These are phyloP conservation scores for Lordiphosa fenestrarum DNA, from an alignment of 2,888 invertebrate genomes.

Conservation along the genomic window DNA sequence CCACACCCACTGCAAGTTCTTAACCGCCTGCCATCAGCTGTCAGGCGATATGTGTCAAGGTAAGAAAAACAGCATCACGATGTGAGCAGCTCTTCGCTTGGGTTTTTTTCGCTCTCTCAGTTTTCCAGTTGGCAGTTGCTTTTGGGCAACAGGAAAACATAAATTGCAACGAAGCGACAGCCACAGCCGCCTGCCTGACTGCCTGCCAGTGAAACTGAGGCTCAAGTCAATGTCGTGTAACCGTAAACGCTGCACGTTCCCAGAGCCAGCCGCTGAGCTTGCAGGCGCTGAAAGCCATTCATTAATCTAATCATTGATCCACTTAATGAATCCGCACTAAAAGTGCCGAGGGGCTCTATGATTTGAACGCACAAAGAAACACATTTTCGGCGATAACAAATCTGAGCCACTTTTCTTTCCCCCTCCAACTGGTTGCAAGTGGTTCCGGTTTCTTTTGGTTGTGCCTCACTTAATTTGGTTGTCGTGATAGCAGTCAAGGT, in stretches of 20 bases:
- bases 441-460: slow-evolving; percentile 40
- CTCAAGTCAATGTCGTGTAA: slow-evolving; percentile 26
- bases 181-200: slow-evolving; percentile 35
- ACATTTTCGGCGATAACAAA: slow-evolving; percentile 50
- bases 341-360: slow-evolving; percentile 59
- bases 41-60: slow-evolving; percentile 68
- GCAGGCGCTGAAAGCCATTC: slow-evolving; percentile 65
- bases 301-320: slow-evolving; percentile 73
- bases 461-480: slow-evolving; percentile 39
- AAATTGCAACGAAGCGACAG: slow-evolving; percentile 67
- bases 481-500: slow-evolving; percentile 31
- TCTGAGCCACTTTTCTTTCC: slow-evolving; percentile 67
- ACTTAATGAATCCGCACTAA: slow-evolving; percentile 58
- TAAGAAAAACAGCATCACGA: slow-evolving; percentile 26
- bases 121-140: slow-evolving; percentile 7
- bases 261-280: too few relatives aligned
- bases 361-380: slow-evolving; percentile 36
- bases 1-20: neutral
- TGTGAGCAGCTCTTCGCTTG: slow-evolving; percentile 20
- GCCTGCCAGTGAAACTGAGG: slow-evolving; percentile 11
- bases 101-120: slow-evolving; percentile 8
- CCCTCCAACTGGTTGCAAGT: slow-evolving; percentile 16
- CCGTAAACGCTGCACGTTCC: slow-evolving; percentile 28
- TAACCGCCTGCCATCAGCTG: slow-evolving; percentile 42
- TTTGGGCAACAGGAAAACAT: slow-evolving; percentile 66